Evolutionary conservation across 2,113 vertebrate species (phyloP).

Genomic region (Pristiophorus japonicus): DNA sequence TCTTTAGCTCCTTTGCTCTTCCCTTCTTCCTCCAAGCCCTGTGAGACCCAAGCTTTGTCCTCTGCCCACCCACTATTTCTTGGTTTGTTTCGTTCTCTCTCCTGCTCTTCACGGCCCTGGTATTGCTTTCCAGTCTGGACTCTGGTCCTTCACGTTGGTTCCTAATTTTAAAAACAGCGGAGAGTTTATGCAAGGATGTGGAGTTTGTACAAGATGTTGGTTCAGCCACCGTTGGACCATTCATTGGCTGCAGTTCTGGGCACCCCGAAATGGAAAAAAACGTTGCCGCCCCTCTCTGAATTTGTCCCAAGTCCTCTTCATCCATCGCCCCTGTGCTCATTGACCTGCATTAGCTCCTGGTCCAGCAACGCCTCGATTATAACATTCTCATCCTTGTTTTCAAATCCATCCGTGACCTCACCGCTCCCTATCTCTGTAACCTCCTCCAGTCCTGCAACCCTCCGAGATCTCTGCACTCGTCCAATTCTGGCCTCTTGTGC

Average conservation of each 20-base stretch:
- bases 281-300: not conserved
- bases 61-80: not conserved
- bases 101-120: not conserved
- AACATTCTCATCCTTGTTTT: not conserved
- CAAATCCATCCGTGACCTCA: no score
- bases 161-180: not conserved
- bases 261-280: not conserved
- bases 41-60: not conserved
- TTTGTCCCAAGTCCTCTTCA: not conserved
- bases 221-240: not conserved
- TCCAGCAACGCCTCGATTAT: not conserved
- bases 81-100: not conserved
- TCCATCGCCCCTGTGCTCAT: not conserved
- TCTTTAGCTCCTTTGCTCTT: not conserved
- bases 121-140: not conserved
- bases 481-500: not conserved
- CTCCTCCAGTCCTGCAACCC: not conserved
- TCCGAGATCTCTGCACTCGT: not conserved
- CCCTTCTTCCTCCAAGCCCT: not conserved
- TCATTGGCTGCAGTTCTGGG: not conserved
- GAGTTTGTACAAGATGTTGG: not conserved
- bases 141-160: not conserved
- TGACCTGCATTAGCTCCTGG: not conserved
- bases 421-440: not conserved
- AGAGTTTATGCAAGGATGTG: not conserved